Conservation (phyloP, 2,797 vertebrate species). For the Morelia viridis region DNA sequence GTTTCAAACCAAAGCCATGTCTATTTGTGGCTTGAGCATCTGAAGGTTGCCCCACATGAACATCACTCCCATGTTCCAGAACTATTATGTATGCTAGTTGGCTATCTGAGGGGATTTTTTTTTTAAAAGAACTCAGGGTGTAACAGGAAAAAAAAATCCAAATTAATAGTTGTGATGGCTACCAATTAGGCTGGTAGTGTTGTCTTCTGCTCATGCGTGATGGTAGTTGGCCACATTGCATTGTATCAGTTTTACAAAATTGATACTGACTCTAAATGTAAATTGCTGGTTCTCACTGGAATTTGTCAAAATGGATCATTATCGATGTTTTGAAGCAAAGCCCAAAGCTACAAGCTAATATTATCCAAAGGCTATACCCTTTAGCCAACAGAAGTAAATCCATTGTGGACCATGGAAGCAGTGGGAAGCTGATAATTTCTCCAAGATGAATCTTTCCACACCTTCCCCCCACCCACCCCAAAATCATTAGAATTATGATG, state of each 20-base stretch:
- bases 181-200: background rate
- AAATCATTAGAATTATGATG: too few species aligned
- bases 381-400: slow-evolving; percentile 51
- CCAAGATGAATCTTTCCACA: slow-evolving; percentile 16
- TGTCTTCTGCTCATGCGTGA: accelerated
- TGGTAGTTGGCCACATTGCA: slow-evolving; percentile 9
- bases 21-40: background rate
- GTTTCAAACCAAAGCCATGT: background rate
- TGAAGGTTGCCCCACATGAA: background rate
- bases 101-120: background rate
- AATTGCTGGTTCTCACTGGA: slow-evolving; percentile 64
- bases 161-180: background rate
- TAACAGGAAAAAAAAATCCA: slow-evolving; percentile 32
- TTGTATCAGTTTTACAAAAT: slow-evolving; percentile 61
- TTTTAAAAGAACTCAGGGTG: slow-evolving; percentile 27
- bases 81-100: background rate
- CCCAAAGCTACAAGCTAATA: slow-evolving; percentile 56
- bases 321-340: slow-evolving; percentile 68
- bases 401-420: too few species aligned
- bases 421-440: too few species aligned
- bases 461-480: background rate
- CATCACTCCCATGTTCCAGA: background rate
- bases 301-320: slow-evolving; percentile 69
- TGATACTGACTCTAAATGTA: slow-evolving; percentile 66
- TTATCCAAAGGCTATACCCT: slow-evolving; percentile 43